These are phyloP conservation scores for Varanus salvator DNA, from an alignment of 2,113 vertebrate species.

Conservation along the genomic window DNA sequence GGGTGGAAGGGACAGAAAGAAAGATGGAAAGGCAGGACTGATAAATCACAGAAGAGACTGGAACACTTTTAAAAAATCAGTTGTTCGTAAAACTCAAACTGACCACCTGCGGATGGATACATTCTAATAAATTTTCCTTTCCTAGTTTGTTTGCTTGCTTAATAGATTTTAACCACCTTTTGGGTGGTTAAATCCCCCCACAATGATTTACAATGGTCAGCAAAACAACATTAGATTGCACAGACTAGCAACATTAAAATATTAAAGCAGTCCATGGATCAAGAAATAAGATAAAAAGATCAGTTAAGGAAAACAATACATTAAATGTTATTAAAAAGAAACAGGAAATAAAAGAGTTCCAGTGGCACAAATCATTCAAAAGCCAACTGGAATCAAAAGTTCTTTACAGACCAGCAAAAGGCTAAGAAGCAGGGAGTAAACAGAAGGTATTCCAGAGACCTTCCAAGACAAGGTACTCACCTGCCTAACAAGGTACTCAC, in stretches of 20 bases:
- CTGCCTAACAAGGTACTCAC: no score
- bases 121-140: background rate
- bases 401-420: no score
- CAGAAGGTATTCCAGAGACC: no score
- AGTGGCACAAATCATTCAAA: no score
- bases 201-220: background rate
- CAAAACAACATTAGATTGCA: background rate
- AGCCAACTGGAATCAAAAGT: no score
- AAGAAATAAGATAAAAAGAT: background rate
- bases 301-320: no score
- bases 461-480: no score
- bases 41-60: conserved; percentile 1
- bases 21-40: background rate
- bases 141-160: background rate
- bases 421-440: no score
- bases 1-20: background rate
- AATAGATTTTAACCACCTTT: background rate
- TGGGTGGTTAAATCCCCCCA: background rate
- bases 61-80: background rate
- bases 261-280: background rate
- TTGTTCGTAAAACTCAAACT: background rate
- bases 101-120: background rate
- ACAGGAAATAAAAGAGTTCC: no score
- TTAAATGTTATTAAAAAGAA: no score
- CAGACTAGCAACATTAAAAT: background rate